Base-by-base conservation (phyloP, 2,888 invertebrate genomes). In the Trilocha varians region DNA sequence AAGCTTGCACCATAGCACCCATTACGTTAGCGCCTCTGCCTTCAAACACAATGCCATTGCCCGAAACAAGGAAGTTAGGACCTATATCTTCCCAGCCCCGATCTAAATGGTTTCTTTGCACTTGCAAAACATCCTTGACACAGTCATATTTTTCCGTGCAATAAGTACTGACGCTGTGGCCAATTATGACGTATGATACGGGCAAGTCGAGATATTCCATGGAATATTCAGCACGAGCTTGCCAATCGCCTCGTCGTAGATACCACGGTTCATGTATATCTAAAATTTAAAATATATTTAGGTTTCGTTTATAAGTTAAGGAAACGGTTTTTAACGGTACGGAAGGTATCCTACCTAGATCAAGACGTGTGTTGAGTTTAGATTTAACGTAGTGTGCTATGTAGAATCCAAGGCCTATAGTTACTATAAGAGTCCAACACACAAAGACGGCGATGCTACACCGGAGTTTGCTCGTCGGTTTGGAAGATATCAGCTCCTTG, bases 391-490 rank as follows among this genome's bases (percentile, higher is more conserved):
- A 58, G 49, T 62, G 55, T 57, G 75, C 50, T 48, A 79, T 62
- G 62, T 71, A 68, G 60, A 71, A 49, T 36, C 66, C 62, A 39
- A 83, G 66, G 32, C 63, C 72, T n/a, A 57, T 57, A 34, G 72
- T 70, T 14, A 80, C 72, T 32, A 78, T 50, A 44, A 80, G 56
- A 13, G 78, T 68, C 79, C 83, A 84, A 64, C 82, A 82, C 48
- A 79, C 74, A 67, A 76, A 83, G 48, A 84, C 78, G 1, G 75
- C 79, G 38, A 82, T 73, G 57, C 80, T 77, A 69, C 82, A 82
- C 43, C 83, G 78, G 16, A 78, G 62, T 18, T 65, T 61, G 45
- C 65, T 66, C 32, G 66, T 45, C 46, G 66, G 67, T 49, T 62
- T 64, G 32, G 70, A 59, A 32, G 78, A 72, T 48, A 76, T 65